Percentiles rank a stretch among this genome's conserved stretches.
These are phyloP conservation scores for Lepidonotus clava DNA, from an alignment of 2,888 invertebrate genomes.

Conservation along the genomic window DNA sequence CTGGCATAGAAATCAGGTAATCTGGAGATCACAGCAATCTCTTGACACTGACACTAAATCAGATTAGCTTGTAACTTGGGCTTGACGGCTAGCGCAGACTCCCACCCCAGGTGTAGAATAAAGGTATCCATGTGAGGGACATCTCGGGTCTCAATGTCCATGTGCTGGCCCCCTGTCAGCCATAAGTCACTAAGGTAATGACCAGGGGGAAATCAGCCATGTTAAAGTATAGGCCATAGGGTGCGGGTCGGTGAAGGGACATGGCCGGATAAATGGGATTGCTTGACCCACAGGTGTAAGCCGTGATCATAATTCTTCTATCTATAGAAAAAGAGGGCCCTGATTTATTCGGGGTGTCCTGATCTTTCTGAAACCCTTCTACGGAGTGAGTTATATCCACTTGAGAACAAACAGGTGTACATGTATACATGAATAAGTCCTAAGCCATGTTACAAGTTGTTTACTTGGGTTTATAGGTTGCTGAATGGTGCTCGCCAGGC, in stretches of 20 bases:
- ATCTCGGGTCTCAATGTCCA: background rate
- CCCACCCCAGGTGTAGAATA: background rate
- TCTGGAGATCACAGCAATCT: background rate
- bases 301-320: background rate
- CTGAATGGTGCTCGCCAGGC: no score
- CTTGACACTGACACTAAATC: slow-evolving; percentile 19
- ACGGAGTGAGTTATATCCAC: no score
- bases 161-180: background rate
- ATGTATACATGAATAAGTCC: no score
- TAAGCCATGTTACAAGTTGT: no score
- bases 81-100: background rate
- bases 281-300: background rate
- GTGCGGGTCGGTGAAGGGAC: no score
- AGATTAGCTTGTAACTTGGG: background rate
- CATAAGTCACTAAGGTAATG: background rate
- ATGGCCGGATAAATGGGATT: no score
- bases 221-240: background rate
- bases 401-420: no score
- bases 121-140: background rate
- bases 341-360: no score
- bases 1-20: background rate
- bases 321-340: no score
- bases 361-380: no score
- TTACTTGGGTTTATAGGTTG: no score
- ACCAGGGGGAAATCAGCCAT: background rate